Conservation (phyloP, 2,797 vertebrate species). For the Simalia tracyae region DNA sequence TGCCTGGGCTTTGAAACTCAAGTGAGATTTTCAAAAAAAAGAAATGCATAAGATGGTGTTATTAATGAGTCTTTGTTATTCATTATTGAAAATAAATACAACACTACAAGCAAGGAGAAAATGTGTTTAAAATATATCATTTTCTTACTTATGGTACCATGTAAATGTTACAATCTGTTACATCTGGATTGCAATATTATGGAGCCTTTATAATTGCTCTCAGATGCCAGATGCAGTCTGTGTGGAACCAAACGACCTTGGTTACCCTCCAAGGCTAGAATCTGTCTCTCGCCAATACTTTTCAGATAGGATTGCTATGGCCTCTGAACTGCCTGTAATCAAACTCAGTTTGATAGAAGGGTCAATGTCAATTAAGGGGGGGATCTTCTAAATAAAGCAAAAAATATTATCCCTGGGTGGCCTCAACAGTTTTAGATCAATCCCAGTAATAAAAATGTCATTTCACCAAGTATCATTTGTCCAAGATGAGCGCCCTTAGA, state of each 20-base stretch:
- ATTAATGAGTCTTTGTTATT: background rate
- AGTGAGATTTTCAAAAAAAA: background rate
- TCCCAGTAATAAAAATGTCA: constrained; percentile 30
- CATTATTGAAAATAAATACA: background rate
- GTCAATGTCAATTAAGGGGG: constrained; percentile 9
- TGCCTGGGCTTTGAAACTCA: no score
- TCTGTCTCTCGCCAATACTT: constrained; percentile 12
- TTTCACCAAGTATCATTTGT: background rate
- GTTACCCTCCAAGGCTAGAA: constrained; percentile 13
- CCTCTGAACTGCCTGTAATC: constrained; percentile 30
- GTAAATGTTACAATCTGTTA: background rate
- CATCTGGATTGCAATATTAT: background rate
- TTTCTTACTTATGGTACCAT: background rate
- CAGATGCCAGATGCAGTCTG: constrained; percentile 12
- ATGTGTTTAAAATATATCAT: background rate
- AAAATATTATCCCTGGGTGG: constrained; percentile 32
- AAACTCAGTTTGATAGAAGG: constrained; percentile 33
- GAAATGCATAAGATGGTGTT: background rate
- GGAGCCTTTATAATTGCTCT: background rate
- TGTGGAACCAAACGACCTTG: background rate
- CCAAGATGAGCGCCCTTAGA: background rate
- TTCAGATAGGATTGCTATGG: constrained; percentile 8
- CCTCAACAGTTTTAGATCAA: constrained; percentile 9
- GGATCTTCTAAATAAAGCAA: constrained; percentile 36
- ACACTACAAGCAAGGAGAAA: background rate